These are phyloP conservation scores for Scyliorhinus canicula DNA, from an alignment of 2,797 vertebrate species.

Conservation along the genomic window DNA sequence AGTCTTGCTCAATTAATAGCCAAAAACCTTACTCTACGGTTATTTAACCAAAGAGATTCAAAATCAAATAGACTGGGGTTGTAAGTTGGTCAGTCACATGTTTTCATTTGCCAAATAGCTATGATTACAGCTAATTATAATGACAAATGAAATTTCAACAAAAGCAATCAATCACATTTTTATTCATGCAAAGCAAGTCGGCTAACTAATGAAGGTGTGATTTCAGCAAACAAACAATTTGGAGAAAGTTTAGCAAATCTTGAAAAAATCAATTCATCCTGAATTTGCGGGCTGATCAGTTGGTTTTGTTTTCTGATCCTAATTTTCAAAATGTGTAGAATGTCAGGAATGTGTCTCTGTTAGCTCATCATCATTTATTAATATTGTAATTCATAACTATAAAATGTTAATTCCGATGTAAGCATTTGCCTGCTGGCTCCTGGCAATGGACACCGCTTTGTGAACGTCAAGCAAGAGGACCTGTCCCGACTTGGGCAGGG, in stretches of 20 bases:
- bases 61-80: slow-evolving; percentile 66
- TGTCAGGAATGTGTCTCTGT: background rate
- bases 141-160: slow-evolving; percentile 69
- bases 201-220: slow-evolving; percentile 62
- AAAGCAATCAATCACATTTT: slow-evolving; percentile 68
- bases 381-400: slow-evolving; percentile 42
- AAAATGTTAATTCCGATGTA: background rate
- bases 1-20: background rate
- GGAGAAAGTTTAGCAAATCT: slow-evolving; percentile 60
- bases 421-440: background rate
- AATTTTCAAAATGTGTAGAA: background rate
- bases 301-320: slow-evolving; percentile 45
- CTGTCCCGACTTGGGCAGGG: too few relatives aligned
- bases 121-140: slow-evolving; percentile 81
- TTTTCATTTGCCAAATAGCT: slow-evolving; percentile 70
- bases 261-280: slow-evolving; percentile 62
- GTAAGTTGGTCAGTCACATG: slow-evolving; percentile 71
- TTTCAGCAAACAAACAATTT: slow-evolving; percentile 64
- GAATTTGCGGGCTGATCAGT: slow-evolving; percentile 59
- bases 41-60: slow-evolving; percentile 62
- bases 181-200: slow-evolving; percentile 63
- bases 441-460: background rate
- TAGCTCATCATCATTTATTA: slow-evolving; percentile 50
- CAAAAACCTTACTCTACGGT: slow-evolving; percentile 51
- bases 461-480: background rate